Evolutionary conservation across 2,888 invertebrate species (phyloP).

Genomic region (Tineola bisselliella): DNA sequence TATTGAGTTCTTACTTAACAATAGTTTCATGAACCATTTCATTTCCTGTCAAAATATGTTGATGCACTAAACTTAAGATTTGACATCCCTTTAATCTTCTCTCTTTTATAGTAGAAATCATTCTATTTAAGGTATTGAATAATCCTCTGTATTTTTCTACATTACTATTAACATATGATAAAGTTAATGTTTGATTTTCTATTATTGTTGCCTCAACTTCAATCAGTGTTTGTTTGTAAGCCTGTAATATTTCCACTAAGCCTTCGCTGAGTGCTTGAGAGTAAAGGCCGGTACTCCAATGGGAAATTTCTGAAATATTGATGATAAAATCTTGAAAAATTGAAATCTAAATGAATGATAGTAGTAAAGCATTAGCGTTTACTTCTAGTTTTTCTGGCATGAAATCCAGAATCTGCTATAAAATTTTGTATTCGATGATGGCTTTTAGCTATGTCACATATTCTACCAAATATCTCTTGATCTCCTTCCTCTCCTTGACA

Average conservation of each 20-base stretch:
- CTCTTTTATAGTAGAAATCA: constrained; percentile 65
- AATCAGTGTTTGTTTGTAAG: constrained; percentile 75
- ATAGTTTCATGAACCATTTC: constrained; percentile 69
- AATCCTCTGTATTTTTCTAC: constrained; percentile 75
- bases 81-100: constrained; percentile 76
- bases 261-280: constrained; percentile 83
- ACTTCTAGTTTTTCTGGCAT: constrained; percentile 62
- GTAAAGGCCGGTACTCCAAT: constrained; percentile 70
- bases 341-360: constrained; percentile 16
- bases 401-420: constrained; percentile 59
- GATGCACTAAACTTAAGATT: constrained; percentile 75
- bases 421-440: constrained; percentile 74
- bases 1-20: constrained; percentile 61
- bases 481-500: constrained; percentile 74
- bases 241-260: constrained; percentile 74
- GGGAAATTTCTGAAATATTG: constrained; percentile 16
- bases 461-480: constrained; percentile 67
- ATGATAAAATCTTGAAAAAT: constrained; percentile 13
- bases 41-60: constrained; percentile 73
- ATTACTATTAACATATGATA: constrained; percentile 76
- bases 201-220: constrained; percentile 76
- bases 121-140: constrained; percentile 66
- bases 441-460: constrained; percentile 70
- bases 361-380: too few species aligned
- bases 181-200: constrained; percentile 75